Base-by-base conservation (phyloP, 2,888 invertebrate species). In the Ptycholaimellus sp. region DNA sequence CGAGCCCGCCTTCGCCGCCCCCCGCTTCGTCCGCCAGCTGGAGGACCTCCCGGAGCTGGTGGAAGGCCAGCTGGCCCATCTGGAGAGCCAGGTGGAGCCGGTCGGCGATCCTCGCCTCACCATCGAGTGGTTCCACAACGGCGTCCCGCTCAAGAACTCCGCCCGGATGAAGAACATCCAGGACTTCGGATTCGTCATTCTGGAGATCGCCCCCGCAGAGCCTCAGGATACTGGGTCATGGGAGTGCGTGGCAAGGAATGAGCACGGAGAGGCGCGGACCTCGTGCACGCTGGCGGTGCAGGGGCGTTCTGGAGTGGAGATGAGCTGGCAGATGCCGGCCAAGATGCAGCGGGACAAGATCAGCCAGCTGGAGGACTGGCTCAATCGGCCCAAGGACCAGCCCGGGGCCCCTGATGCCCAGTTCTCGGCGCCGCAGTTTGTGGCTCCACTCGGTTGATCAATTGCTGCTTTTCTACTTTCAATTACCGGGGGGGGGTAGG, bases 51-150 rank as follows among this genome's bases (percentile, higher is more conserved):
- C 75, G 2, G 76, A 76, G 58, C 63, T 93, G 41, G 76, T 76
- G 37, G 93, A 96, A 66, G 85, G 87, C 25, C 83, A 87, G 61
- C 78, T 82, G 49, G 83, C 82, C 47, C 87, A 93, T 61, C 83
- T 87, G 59, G 93, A 90, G 62, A 83, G 83, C 21, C 72, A 81
- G 51, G 69, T 93, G 35, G 76, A 79, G 19, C 96, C 96, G 1
- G 73, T 85, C 19, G 80, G 78, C 40, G 93, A 93, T 65, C 87
- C 90, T 11, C 40, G 44, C 21, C 40, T 54, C 37, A 47, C 19
- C 6, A 33, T 56, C 36, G 56, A 56, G 34, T 56, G 56, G 56
- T 49, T 51, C 45, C 72, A 80, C 55, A 83, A 87, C 59, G 83
- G 82, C 37, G 80, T 82, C 59, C 68, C 74, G 3, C 67, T 87